Evolutionary conservation across 2,113 vertebrate genomes (phyloP).

Genomic region (Noturus placidus): DNA sequence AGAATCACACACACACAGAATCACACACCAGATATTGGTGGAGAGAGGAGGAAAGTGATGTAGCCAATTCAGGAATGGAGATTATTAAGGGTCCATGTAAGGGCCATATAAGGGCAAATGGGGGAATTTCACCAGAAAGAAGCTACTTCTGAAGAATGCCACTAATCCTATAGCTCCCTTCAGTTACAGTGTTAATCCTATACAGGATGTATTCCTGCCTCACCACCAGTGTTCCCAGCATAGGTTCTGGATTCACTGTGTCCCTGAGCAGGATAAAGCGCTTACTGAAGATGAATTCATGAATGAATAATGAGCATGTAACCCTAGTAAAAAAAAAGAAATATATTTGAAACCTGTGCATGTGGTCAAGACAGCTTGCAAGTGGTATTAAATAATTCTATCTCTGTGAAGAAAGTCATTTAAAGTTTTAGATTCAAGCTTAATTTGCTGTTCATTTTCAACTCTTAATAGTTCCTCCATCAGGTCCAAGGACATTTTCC

Average conservation of each 20-base stretch:
- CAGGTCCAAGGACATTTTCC: neutral
- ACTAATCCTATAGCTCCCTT: neutral
- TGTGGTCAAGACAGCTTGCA: neutral
- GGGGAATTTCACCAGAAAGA: neutral
- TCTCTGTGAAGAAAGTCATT: conserved; percentile 26
- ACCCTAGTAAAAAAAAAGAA: neutral
- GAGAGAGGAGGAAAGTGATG: too few relatives aligned
- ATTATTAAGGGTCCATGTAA: too few relatives aligned
- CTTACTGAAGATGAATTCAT: neutral
- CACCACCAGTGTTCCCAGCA: neutral
- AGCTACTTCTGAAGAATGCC: neutral
- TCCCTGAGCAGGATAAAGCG: neutral
- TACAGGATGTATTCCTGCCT: neutral
- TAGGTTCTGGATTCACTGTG: neutral
- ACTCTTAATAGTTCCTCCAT: conserved; percentile 26
- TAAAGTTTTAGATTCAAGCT: conserved; percentile 21
- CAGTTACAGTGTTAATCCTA: neutral
- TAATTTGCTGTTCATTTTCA: conserved; percentile 39
- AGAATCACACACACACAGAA: neutral
- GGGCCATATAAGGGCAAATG: too few relatives aligned
- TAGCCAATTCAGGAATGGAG: too few relatives aligned
- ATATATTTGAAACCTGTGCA: too few relatives aligned
- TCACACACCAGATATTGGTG: too few relatives aligned
- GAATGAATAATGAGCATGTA: neutral
- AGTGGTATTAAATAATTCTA: conserved; percentile 34